phyloP scores from a whole-genome alignment of 2,797 vertebrate genomes.

The Acanthopagrus latus region DNA sequence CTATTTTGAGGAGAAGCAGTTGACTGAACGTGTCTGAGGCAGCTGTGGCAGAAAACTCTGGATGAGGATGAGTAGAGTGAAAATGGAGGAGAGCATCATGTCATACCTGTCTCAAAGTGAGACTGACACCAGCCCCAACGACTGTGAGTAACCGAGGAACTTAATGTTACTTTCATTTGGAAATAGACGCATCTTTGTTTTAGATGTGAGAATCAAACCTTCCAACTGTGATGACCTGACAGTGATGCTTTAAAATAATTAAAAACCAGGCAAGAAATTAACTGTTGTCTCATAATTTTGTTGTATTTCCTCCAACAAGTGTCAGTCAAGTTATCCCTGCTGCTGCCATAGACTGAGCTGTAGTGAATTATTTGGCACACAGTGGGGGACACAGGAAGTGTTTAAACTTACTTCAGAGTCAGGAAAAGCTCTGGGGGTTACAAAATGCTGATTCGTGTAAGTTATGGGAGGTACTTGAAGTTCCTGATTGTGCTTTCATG shows the following conservation, averaged over 20 bases:
- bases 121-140: constrained; percentile 84
- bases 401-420: constrained; percentile 19
- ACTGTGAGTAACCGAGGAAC: constrained; percentile 88
- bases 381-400: constrained; percentile 3
- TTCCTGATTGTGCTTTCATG: constrained; percentile 59
- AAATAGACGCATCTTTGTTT: background rate
- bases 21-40: constrained; percentile 16
- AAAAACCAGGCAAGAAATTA: background rate
- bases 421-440: constrained; percentile 14
- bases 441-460: constrained; percentile 37
- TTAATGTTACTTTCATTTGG: background rate
- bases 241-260: background rate
- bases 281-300: background rate
- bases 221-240: background rate
- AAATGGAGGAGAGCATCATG: constrained; percentile 77
- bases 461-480: constrained; percentile 22
- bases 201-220: background rate
- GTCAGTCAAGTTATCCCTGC: background rate
- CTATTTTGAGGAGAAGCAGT: constrained; percentile 23
- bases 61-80: constrained; percentile 67
- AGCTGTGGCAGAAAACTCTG: constrained; percentile 28
- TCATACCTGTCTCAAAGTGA: constrained; percentile 87
- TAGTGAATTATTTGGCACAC: constrained; percentile 7
- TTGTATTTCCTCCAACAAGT: background rate
- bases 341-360: constrained; percentile 6